Percentiles rank a stretch among this genome's conserved stretches.
These are phyloP conservation scores for Acholoe squamosa DNA, from an alignment of 2,888 invertebrate species.

Conservation along the genomic window DNA sequence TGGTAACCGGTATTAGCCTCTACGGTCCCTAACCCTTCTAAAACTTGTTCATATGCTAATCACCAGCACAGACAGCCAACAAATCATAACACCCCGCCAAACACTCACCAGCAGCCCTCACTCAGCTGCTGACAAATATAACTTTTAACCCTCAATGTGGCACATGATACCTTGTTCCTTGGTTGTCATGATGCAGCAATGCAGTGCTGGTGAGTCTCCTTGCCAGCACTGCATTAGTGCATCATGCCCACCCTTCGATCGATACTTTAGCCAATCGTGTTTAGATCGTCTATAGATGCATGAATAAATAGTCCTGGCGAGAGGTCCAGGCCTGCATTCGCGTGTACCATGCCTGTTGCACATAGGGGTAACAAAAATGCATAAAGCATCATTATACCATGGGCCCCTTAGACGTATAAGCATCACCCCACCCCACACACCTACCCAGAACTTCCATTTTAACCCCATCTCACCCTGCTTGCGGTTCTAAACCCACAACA, in stretches of 20 bases:
- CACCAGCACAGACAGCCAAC: not conserved
- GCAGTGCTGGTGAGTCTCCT: no score
- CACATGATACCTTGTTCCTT: not conserved
- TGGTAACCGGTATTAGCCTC: not conserved
- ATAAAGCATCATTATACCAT: no score
- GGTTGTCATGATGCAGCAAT: no score
- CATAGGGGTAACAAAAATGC: no score
- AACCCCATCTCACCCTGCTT: not conserved
- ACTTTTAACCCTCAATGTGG: not conserved
- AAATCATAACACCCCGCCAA: constrained; percentile 19
- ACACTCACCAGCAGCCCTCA: not conserved
- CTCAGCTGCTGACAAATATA: not conserved
- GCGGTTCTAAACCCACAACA: not conserved
- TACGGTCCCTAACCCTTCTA: not conserved
- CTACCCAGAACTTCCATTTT: not conserved
- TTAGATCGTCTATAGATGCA: no score
- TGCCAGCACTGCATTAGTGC: no score
- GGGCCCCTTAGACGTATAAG: no score
- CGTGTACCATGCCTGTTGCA: no score
- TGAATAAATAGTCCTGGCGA: no score
- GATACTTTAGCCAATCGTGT: no score
- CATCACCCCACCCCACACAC: not conserved
- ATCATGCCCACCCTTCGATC: no score
- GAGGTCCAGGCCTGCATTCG: no score
- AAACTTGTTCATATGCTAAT: not conserved